Percentiles rank a stretch among this genome's conserved stretches.
Evolutionary conservation across 2,888 invertebrate genomes (phyloP).

Genomic region (Rhagonycha lutea): DNA sequence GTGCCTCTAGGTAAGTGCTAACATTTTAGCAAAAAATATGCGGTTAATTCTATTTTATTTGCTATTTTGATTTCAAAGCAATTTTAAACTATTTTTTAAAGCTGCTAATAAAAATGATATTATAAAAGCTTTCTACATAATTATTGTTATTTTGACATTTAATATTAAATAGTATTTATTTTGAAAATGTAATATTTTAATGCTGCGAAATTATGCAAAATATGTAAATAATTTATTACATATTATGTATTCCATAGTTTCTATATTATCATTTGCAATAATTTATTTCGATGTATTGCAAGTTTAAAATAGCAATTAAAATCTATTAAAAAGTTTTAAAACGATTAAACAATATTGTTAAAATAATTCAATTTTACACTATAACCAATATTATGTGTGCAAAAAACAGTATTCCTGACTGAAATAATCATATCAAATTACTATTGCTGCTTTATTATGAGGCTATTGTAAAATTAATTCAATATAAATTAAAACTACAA

Average conservation of each 20-base stretch:
- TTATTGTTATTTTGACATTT: neutral
- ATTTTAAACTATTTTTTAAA: neutral
- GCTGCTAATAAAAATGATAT: neutral
- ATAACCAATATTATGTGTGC: no score
- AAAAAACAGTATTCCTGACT: no score
- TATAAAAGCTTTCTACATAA: neutral
- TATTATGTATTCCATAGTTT: neutral
- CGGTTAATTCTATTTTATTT: neutral
- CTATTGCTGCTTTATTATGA: no score
- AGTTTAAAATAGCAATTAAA: no score
- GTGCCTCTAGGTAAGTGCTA: slow-evolving; percentile 15
- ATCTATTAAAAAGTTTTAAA: no score
- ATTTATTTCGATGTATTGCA: neutral
- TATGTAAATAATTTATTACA: neutral
- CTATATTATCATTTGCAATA: neutral
- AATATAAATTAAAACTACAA: no score
- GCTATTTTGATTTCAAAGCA: neutral
- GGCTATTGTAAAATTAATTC: no score
- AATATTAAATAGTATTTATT: neutral
- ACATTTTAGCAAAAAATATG: neutral
- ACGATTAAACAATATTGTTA: no score
- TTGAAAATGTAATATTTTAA: neutral
- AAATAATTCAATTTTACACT: no score
- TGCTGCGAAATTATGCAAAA: neutral
- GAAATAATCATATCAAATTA: no score